Evolutionary conservation across 2,797 vertebrate species (phyloP), one percentile per base, ranked within the genome.

Genomic region (Allobates femoralis): DNA sequence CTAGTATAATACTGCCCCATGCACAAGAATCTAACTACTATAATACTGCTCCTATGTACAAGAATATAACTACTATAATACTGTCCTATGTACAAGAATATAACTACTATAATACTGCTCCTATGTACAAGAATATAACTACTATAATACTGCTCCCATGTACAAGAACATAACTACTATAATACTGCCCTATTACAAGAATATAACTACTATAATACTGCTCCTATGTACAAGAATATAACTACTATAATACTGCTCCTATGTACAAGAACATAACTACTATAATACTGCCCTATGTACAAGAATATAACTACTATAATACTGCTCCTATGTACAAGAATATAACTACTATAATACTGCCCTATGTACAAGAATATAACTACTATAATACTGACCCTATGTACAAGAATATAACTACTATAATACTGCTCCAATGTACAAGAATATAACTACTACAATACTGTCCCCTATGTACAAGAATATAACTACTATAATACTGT

Each of bases 121-220:
- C 67, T 23, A 71, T 71, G 14, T 30, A 71, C 34, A 71, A 71
- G 67, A 71, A 71, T 71, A 41, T 71, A 41, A 71, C 67, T 71
- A 37, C 32, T 66, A 30, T 30, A 64, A 64, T 64, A 64, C 62
- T 30, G 62, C 28, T 3, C 28, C 62, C 23, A n/a, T n/a, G n/a
- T n/a, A n/a, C n/a, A n/a, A n/a, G n/a, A n/a, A n/a, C n/a, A n/a
- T 64, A 64, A 41, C 37, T 41, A 41, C 37, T 41, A 41, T 41
- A 41, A 46, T 46, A 46, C 41, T 46, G 41, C 41, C 41, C 41
- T 46, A 46, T 46, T 66, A 60, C 23, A 60, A 26, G 28, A 32
- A 66, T 66, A 66, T 66, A 66, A 66, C 26, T 66, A 67, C 66
- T 71, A 71, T 37, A 71, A 37, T 18, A 34, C 16, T 34, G 66